Evolutionary conservation across 2,113 vertebrate species (phyloP).

Genomic region (Sula dactylatra): DNA sequence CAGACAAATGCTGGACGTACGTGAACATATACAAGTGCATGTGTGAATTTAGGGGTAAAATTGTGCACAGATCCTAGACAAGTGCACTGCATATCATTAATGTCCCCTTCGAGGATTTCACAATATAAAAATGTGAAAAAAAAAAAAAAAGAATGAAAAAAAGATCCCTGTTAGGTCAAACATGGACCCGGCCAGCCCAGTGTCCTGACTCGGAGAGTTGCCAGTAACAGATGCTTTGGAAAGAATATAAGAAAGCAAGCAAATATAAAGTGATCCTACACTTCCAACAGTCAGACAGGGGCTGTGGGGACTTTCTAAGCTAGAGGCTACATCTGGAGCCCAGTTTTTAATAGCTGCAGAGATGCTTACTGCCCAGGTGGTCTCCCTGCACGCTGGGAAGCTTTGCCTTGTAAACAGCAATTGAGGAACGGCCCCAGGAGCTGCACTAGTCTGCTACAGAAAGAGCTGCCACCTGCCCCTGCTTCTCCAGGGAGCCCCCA

Average conservation of each 20-base stretch:
- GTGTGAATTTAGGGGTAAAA: neutral
- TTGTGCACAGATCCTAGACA: neutral
- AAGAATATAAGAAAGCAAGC: neutral
- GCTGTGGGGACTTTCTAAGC: neutral
- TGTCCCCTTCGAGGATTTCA: neutral
- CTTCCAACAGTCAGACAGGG: neutral
- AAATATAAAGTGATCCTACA: neutral
- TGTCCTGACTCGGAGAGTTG: neutral
- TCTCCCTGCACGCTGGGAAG: neutral
- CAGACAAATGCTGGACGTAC: neutral
- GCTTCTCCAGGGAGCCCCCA: neutral
- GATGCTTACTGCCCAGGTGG: constrained; percentile 12
- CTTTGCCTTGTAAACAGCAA: neutral
- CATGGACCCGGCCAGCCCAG: neutral
- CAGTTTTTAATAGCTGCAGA: neutral
- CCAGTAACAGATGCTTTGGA: neutral
- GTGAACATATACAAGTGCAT: neutral
- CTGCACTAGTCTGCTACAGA: neutral
- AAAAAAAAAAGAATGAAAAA: neutral
- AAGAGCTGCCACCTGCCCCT: neutral
- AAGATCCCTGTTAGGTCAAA: neutral
- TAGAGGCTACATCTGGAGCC: constrained; percentile 3
- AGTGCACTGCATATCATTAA: neutral
- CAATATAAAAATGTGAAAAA: neutral
- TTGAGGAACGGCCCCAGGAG: neutral